Evolutionary conservation across 2,888 invertebrate species (phyloP).

Genomic region (Nomada hirtipes): DNA sequence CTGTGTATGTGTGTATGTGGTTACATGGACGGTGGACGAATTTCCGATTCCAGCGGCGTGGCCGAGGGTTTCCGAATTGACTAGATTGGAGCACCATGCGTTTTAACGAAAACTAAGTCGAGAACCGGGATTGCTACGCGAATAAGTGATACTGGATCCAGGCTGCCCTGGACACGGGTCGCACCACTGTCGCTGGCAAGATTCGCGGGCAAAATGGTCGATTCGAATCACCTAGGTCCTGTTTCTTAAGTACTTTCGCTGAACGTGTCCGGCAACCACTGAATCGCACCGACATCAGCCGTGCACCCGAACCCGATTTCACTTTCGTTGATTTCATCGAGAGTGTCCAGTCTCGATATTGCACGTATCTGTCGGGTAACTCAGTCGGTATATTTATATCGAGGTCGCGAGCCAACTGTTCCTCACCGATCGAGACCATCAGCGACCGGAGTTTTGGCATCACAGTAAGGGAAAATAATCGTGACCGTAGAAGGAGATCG

Average conservation of each 20-base stretch:
- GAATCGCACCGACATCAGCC: conserved; percentile 16
- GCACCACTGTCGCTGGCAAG: conserved; percentile 6
- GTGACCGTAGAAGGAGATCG: conserved; percentile 74
- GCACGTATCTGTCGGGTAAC: conserved; percentile 59
- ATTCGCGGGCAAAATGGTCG: conserved; percentile 10
- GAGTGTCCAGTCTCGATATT: conserved; percentile 57
- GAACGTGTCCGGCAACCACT: conserved; percentile 9
- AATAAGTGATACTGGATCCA: neutral
- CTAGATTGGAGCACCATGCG: conserved; percentile 64
- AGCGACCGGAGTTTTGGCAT: conserved; percentile 78
- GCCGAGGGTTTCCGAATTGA: conserved; percentile 64
- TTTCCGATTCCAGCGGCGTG: conserved; percentile 41
- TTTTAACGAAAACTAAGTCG: conserved; percentile 37
- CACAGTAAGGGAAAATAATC: conserved; percentile 76
- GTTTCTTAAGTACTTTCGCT: conserved; percentile 29
- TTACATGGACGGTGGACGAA: conserved; percentile 28
- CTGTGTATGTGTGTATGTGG: neutral
- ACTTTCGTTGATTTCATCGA: neutral
- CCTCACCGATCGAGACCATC: conserved; percentile 60
- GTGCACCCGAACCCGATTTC: neutral
- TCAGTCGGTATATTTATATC: neutral
- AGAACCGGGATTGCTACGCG: conserved; percentile 38
- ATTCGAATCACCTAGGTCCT: conserved; percentile 28
- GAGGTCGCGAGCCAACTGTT: conserved; percentile 23
- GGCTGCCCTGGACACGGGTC: neutral